phyloP scores from a whole-genome alignment of 2,797 vertebrate genomes.

The Synaphobranchus kaupii region DNA sequence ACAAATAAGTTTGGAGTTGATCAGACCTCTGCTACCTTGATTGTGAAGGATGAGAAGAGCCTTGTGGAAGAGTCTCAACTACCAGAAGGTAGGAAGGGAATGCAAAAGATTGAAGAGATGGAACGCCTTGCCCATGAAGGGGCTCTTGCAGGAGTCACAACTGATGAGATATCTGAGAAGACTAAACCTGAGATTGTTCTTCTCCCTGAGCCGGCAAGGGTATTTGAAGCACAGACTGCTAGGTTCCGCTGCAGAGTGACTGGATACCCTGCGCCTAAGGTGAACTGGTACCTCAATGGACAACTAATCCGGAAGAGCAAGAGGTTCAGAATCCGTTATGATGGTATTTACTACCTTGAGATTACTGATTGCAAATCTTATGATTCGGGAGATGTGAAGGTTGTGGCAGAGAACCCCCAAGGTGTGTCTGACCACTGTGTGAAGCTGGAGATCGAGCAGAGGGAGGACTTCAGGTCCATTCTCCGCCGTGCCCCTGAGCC shows the following conservation, averaged over 20 bases:
- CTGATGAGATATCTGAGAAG: conserved; percentile 84
- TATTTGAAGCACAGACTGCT: conserved; percentile 89
- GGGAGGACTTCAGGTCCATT: conserved; percentile 93
- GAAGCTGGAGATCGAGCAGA: conserved; percentile 91
- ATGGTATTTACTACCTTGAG: conserved; percentile 96
- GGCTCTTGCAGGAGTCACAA: conserved; percentile 78
- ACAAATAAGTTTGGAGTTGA: conserved; percentile 94
- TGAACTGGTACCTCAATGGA: conserved; percentile 98
- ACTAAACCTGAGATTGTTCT: conserved; percentile 94
- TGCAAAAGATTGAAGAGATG: conserved; percentile 87
- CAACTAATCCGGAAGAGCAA: conserved; percentile 98
- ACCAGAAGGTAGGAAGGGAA: conserved; percentile 88
- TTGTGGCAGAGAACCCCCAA: conserved; percentile 91
- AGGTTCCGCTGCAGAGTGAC: conserved; percentile 95
- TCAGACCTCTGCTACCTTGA: conserved; percentile 92
- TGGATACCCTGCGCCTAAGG: conserved; percentile 92
- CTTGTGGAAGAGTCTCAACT: conserved; percentile 94
- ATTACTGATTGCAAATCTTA: conserved; percentile 94
- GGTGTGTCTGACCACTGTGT: conserved; percentile 89
- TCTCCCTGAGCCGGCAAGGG: conserved; percentile 87
- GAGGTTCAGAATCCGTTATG: conserved; percentile 90
- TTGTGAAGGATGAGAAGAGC: conserved; percentile 98
- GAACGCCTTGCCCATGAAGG: conserved; percentile 90
- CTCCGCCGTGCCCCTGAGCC: conserved; percentile 89
- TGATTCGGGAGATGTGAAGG: conserved; percentile 90